Percentiles rank a stretch among this genome's conserved stretches.
phyloP scores from a whole-genome alignment of 2,797 vertebrate genomes.

The Hydrocynus forskahlii region DNA sequence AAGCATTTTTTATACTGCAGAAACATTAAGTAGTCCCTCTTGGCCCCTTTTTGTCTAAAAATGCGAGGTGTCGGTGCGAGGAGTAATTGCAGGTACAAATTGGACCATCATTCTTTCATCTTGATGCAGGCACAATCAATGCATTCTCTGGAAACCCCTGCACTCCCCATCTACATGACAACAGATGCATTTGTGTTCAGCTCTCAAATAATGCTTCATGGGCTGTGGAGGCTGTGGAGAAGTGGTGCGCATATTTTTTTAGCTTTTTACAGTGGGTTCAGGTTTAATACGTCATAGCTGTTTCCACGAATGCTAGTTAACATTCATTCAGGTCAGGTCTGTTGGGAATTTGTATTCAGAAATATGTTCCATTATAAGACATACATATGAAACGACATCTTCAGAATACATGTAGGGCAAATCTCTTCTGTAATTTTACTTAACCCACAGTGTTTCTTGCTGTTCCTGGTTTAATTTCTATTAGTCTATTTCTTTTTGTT shows the following conservation, averaged over 20 bases:
- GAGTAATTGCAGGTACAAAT: constrained; percentile 43
- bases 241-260: background rate
- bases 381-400: too few relatives aligned
- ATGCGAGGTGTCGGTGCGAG: constrained; percentile 16
- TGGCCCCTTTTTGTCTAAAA: constrained; percentile 20
- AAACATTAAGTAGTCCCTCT: constrained; percentile 8
- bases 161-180: constrained; percentile 34
- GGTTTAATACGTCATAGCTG: background rate
- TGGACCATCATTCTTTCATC: constrained; percentile 36
- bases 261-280: background rate
- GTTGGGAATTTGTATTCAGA: background rate
- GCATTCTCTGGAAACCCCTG: constrained; percentile 26
- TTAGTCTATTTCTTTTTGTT: too few relatives aligned
- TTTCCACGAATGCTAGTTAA: background rate
- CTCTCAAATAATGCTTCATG: constrained; percentile 22
- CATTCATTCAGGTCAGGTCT: background rate
- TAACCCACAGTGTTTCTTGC: too few relatives aligned
- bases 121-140: constrained; percentile 27
- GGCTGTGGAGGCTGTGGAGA: background rate
- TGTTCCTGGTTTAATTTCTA: too few relatives aligned
- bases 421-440: too few relatives aligned
- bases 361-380: too few relatives aligned
- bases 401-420: too few relatives aligned
- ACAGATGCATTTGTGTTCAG: constrained; percentile 27
- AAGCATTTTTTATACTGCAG: constrained; percentile 4